Evolutionary conservation across 2,797 vertebrate species (phyloP).

Genomic region (Sarcoramphus papa): DNA sequence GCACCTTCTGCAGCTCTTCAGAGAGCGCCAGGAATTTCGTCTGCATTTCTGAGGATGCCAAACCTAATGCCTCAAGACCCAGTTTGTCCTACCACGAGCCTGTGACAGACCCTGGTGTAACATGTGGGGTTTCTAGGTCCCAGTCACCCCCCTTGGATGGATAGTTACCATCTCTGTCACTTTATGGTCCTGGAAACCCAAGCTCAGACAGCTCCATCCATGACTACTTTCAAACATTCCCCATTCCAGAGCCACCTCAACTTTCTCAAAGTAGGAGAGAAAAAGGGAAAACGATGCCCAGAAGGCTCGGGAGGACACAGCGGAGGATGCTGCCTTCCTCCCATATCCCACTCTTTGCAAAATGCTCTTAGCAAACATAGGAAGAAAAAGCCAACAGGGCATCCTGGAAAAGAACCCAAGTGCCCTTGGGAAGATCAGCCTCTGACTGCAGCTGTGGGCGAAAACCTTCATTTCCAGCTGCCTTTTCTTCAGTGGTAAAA

Average conservation of each 20-base stretch:
- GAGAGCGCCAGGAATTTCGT: neutral
- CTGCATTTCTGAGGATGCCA: neutral
- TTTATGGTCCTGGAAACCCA: neutral
- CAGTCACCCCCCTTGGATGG: fast-evolving
- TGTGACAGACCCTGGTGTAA: neutral
- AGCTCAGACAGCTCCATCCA: neutral
- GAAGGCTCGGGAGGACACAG: fast-evolving
- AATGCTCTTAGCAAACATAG: neutral
- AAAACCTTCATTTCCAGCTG: neutral
- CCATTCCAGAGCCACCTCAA: neutral
- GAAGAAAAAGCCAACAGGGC: neutral
- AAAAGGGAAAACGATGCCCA: fast-evolving
- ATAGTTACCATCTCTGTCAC: neutral
- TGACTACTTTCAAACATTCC: neutral
- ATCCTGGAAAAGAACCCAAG: neutral
- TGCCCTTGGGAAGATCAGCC: neutral
- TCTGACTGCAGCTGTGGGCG: fast-evolving
- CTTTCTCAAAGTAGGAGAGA: fast-evolving
- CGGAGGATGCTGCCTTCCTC: fast-evolving
- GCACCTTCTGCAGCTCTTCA: neutral
- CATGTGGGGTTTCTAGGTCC: neutral
- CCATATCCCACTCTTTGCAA: neutral
- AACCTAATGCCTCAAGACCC: neutral
- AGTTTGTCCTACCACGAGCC: neutral
- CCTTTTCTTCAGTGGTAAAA: neutral